phyloP scores from a whole-genome alignment of 2,797 vertebrate genomes.

The Sciurus vulgaris region DNA sequence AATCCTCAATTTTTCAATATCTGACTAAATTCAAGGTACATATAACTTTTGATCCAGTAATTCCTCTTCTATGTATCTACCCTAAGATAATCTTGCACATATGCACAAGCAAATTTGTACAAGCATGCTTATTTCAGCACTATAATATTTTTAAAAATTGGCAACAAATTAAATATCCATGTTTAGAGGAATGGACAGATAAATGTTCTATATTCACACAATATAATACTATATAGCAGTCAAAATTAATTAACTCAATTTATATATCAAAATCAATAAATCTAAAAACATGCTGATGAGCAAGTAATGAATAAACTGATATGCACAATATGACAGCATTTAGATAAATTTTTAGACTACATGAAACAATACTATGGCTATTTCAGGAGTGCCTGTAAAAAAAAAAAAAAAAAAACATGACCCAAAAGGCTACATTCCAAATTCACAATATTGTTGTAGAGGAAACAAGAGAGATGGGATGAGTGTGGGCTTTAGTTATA shows the following conservation, averaged over 20 bases:
- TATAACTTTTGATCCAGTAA: background rate
- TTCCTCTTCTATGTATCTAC: background rate
- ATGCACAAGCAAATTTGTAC: background rate
- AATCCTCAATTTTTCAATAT: background rate
- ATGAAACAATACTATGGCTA: background rate
- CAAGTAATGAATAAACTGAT: background rate
- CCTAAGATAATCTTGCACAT: background rate
- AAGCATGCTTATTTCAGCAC: background rate
- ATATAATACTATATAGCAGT: background rate
- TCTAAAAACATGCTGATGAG: background rate
- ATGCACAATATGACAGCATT: background rate
- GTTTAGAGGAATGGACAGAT: background rate
- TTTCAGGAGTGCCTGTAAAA: background rate
- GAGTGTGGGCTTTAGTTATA: background rate
- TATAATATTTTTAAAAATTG: background rate
- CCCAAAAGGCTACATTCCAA: background rate
- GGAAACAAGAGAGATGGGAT: background rate
- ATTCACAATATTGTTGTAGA: background rate
- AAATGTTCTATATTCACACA: background rate
- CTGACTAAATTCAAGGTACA: background rate
- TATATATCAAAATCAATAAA: background rate
- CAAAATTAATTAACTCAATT: conserved; percentile 11
- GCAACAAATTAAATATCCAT: background rate
- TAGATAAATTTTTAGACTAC: background rate
- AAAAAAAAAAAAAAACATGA: background rate